Base-by-base conservation (phyloP, 2,888 invertebrate species). In the Euphydryas editha region DNA sequence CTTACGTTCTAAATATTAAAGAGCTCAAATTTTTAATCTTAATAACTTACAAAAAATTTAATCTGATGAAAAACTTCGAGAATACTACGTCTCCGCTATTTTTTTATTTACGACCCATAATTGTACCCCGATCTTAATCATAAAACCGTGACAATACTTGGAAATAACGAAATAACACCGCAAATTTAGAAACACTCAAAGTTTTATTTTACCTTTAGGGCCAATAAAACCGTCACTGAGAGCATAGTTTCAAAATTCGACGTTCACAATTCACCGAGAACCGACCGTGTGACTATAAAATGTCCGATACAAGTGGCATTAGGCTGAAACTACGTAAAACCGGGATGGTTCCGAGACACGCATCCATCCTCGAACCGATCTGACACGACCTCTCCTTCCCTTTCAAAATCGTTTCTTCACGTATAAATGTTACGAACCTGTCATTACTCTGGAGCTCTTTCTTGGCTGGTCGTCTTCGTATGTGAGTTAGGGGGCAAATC, bases 221-320 rank as follows among this genome's bases (percentile, higher is more conserved):
- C 78, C 85, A 77, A 89, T 91, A 90, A 91, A 91, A 87, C 76
- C 86, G 87, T 90, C 88, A 86, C 82, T 78, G 78, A 76, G 81
- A 80, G 82, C 84, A 85, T 88, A 88, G 82, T 87, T 87, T 82
- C 82, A 80, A 85, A 87, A 84, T 84, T 87, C 80, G 75, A 78
- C 81, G 77, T 80, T 85, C 87, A 81, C 86, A 85, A 87, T 82
- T 86, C 87, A 86, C 78, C 79, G 75, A 79, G 82, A 87, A 84
- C 80, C 81, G 80, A 81, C 83, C 84, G 89, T 89, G 90, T 89
- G 86, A 89, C 90, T 85, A 85, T 90, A 90, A 88, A 90, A 90
- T 85, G 86, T 83, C 85, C 84, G 77, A 86, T 86, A 91, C 88
- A 90, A 92, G 92, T 91, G 90, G 88, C 84, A 86, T 88, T 88